Base-by-base conservation (phyloP, 1,140 invertebrate species). In the Elysia chlorotica region DNA sequence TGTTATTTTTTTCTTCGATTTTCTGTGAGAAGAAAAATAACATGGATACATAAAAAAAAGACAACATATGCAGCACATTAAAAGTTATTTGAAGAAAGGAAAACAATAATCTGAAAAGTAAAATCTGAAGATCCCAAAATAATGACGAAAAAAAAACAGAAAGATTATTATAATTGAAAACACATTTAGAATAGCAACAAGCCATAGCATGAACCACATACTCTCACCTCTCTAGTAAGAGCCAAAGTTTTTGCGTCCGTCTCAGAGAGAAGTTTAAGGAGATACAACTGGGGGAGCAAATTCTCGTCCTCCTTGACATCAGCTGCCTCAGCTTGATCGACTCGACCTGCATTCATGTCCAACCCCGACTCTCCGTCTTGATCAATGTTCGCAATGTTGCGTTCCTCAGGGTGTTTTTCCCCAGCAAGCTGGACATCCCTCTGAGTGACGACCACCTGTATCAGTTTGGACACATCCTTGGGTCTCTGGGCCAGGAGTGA, bases 221-320 rank as follows among this genome's bases (percentile, higher is more conserved):
- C 30, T 38, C 67, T 62, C 21, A 71, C 69, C 69, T 63, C 69
- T 2, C 37, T 4, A 31, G 33, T 57, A 23, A 71, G 37, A 48
- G 69, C 23, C 0, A 71, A n/a, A 17, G 30, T 62, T 53, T 35
- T 71, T 19, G 38, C 38, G 57, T 71, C 69, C 19, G 59, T 63
- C 2, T 63, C 69, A 41, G 69, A 71, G n/a, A 71, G n/a, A 23
- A 71, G 37, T 35, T 71, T 71, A 4, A 71, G 30, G 31, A 71
- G 28, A 28, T 63, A 62, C 1, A 71, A 23, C 28, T 71, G 69
- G 31, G 69, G 69, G 14, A 48, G 31, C 35, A 21, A 31, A 19
- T 14, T 21, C 25, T 41, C 37, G 36, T 6, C 3, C 19, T 38
- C 36, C 33, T 2, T 48, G n/a, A 57, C 36, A 71, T 31, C 25